phyloP scores from a whole-genome alignment of 2,797 vertebrate genomes.

The Pteronotus mesoamericanus region DNA sequence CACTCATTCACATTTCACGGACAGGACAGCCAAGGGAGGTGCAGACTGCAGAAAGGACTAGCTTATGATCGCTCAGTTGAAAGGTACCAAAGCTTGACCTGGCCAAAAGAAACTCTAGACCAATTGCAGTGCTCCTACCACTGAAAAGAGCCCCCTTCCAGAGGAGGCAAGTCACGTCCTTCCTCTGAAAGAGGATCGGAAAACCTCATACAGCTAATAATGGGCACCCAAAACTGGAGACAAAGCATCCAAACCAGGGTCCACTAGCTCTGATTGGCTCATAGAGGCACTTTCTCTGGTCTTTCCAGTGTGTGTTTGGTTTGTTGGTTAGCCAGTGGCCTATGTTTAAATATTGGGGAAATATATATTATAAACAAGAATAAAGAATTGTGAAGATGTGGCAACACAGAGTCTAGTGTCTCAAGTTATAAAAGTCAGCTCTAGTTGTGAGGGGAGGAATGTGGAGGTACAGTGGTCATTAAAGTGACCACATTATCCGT shows the following conservation, averaged over 20 bases:
- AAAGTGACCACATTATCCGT: neutral
- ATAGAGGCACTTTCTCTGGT: neutral
- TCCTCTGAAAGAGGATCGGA: neutral
- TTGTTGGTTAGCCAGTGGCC: neutral
- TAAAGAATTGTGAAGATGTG: neutral
- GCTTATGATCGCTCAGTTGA: neutral
- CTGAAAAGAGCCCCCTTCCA: neutral
- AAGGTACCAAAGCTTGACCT: neutral
- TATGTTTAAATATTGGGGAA: neutral
- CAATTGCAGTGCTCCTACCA: neutral
- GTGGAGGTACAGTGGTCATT: rapidly evolving
- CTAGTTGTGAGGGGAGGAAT: neutral
- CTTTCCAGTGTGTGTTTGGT: neutral
- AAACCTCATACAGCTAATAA: neutral
- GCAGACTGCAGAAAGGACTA: neutral
- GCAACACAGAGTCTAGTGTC: neutral
- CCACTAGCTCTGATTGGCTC: rapidly evolving
- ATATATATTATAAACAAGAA: neutral
- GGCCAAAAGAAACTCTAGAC: neutral
- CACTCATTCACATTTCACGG: neutral
- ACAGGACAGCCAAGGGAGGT: neutral
- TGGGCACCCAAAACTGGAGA: neutral
- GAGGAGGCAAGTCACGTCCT: neutral
- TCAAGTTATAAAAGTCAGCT: neutral
- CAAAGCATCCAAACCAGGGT: neutral